Evolutionary conservation across 2,113 vertebrate genomes (phyloP), one percentile per base, ranked within the genome.

Genomic region (Phalacrocorax aristotelis): DNA sequence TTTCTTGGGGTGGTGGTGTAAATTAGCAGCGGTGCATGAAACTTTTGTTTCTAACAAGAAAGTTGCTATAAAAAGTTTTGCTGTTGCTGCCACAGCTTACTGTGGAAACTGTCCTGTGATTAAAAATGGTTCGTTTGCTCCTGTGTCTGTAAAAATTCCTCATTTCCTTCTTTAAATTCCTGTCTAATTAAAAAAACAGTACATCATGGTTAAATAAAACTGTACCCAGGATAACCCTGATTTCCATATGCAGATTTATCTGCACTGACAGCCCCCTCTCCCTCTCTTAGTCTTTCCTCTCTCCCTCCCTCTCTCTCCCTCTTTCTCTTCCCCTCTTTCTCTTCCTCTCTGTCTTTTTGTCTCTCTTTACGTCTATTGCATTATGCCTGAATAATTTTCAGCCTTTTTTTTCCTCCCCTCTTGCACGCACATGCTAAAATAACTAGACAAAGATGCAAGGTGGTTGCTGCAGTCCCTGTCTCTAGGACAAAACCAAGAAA

Each of bases 161-260:
- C 74, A 71, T 94, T 97, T 96, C 92, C 88, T 97, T 96, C 96
- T 97, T 96, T 98, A 97, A 98, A 97, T 98, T 96, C 98, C 96
- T 93, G 87, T 97, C 98, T 98, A 98, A 98, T 98, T 98, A 98
- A 98, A 98, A 98, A 98, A 98, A 57, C 96, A 98, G 98, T 98
- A 98, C 98, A 98, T 98, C 97, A 97, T 98, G 98, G 98, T 99
- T 98, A 98, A 98, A 98, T 98, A 98, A 98, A 98, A 99, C 98
- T 98, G 98, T 98, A 98, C 98, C 98, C 98, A 98, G 98, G 98
- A 98, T 98, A 99, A 99, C 98, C 98, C 98, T 99, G 96, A 99
- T 99, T 99, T 99, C 99, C 99, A 99, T 99, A 99, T 99, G 99
- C 99, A 99, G 99, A 99, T 99, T 98, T 98, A 98, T 99, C 98